Evolutionary conservation across 2,888 invertebrate species (phyloP).

Genomic region (Chrysodeixis includens): DNA sequence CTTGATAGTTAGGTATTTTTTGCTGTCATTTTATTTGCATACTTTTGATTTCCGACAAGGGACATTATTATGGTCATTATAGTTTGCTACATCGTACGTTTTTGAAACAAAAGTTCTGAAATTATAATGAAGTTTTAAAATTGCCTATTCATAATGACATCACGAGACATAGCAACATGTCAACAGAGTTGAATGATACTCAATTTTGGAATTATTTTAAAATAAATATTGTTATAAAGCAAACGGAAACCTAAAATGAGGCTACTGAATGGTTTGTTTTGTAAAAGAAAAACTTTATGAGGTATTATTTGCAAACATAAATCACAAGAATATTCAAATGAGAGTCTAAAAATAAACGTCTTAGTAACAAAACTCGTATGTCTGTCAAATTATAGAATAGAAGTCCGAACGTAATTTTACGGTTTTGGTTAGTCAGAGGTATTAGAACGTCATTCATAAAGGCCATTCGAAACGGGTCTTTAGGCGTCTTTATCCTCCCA

Average conservation of each 20-base stretch:
- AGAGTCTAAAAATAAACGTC: not conserved
- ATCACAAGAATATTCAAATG: too few species aligned
- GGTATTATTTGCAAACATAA: too few species aligned
- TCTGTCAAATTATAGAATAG: constrained; percentile 17
- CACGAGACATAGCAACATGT: not conserved
- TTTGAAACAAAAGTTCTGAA: constrained; percentile 14
- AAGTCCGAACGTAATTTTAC: constrained; percentile 24
- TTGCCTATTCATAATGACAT: constrained; percentile 12
- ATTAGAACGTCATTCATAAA: constrained; percentile 12
- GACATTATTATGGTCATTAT: constrained; percentile 13
- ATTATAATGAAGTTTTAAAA: constrained; percentile 19
- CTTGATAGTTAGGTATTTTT: constrained; percentile 31
- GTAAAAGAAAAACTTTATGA: too few species aligned
- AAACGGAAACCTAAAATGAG: too few species aligned
- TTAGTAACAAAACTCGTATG: constrained; percentile 8
- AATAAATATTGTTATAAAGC: too few species aligned
- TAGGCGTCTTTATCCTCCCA: not conserved
- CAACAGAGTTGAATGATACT: not conserved
- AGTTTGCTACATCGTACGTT: constrained; percentile 12
- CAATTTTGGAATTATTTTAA: not conserved
- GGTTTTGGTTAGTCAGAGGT: constrained; percentile 11
- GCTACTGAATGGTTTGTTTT: too few species aligned
- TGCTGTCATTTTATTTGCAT: constrained; percentile 32
- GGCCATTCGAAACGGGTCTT: constrained; percentile 11
- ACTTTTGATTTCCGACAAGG: constrained; percentile 28